A percentile compares a stretch with the other conserved stretches of the same genome.
These are phyloP conservation scores for Symphodus melops DNA, from an alignment of 2,113 vertebrate genomes.

Conservation along the genomic window DNA sequence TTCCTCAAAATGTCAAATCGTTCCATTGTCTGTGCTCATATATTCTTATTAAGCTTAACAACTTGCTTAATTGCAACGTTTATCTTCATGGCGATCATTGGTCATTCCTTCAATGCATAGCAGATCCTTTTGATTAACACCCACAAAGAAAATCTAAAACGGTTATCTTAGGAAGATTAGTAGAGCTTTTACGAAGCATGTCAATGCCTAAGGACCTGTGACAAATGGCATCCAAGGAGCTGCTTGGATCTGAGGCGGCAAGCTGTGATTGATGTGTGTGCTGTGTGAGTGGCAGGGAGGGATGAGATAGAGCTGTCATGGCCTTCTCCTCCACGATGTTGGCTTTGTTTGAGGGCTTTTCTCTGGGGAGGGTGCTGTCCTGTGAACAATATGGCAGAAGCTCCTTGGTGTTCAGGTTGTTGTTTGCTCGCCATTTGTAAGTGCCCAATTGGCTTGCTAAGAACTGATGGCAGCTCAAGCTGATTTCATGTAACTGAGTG, in stretches of 20 bases:
- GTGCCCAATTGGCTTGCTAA: conserved; percentile 46
- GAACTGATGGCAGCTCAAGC: conserved; percentile 37
- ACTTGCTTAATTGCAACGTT: conserved; percentile 34
- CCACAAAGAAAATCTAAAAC: conserved; percentile 53
- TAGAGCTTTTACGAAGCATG: conserved; percentile 69
- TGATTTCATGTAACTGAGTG: conserved; percentile 39
- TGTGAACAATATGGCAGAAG: conserved; percentile 59
- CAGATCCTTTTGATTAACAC: conserved; percentile 74
- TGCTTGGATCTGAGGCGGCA: conserved; percentile 51
- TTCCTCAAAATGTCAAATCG: conserved; percentile 3
- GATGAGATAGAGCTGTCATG: conserved; percentile 76
- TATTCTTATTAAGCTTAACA: conserved; percentile 46
- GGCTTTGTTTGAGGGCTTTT: conserved; percentile 61
- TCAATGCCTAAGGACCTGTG: conserved; percentile 70
- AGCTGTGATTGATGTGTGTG: conserved; percentile 77
- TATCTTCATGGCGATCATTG: conserved; percentile 38
- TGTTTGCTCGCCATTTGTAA: conserved; percentile 61
- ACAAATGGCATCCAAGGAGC: conserved; percentile 73
- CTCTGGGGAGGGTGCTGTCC: conserved; percentile 57
- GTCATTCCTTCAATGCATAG: conserved; percentile 51
- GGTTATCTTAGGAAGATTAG: conserved; percentile 67
- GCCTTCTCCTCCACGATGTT: conserved; percentile 61
- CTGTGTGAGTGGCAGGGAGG: conserved; percentile 75
- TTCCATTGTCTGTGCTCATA: neutral
- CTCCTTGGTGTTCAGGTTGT: conserved; percentile 60